Conservation (phyloP, 1,140 invertebrate species). For the Homarus americanus region DNA sequence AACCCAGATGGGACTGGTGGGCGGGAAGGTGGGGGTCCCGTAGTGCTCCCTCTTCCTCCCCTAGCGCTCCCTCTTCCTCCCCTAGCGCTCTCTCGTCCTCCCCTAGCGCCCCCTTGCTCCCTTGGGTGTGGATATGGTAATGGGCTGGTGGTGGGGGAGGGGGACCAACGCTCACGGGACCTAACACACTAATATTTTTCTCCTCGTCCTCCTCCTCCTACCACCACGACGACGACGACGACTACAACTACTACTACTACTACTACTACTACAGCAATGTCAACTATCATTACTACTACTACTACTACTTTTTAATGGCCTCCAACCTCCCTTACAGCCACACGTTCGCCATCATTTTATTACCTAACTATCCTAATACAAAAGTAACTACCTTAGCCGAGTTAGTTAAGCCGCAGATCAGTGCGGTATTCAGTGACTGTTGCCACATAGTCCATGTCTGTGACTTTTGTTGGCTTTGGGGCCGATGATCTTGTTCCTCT, state of each 20-base stretch:
- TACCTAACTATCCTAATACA: too few relatives aligned
- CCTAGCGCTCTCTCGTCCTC: not conserved
- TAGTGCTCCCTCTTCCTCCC: not conserved
- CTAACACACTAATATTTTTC: slow-evolving; percentile 33
- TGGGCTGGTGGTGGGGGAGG: slow-evolving; percentile 21
- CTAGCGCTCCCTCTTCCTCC: not conserved
- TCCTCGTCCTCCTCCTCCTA: too few relatives aligned
- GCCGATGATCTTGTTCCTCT: too few relatives aligned
- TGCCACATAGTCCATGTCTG: too few relatives aligned
- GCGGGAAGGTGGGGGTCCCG: not conserved
- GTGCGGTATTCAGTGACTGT: too few relatives aligned
- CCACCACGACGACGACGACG: not conserved
- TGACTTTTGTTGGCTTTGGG: too few relatives aligned
- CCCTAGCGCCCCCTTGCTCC: slow-evolving; percentile 28
- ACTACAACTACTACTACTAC: not conserved
- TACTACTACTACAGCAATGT: not conserved
- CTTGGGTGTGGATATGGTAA: slow-evolving; percentile 61
- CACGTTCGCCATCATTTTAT: too few relatives aligned
- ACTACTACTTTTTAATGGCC: not conserved
- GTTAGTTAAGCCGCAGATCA: too few relatives aligned
- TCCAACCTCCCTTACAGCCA: too few relatives aligned
- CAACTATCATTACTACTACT: not conserved
- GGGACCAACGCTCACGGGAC: not conserved
- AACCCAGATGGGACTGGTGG: slow-evolving; percentile 50
- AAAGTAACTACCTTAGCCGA: too few relatives aligned